A percentile compares a stretch with the other conserved stretches of the same genome.
Evolutionary conservation across 2,888 invertebrate genomes (phyloP).

Genomic region (Deroplatys truncata): DNA sequence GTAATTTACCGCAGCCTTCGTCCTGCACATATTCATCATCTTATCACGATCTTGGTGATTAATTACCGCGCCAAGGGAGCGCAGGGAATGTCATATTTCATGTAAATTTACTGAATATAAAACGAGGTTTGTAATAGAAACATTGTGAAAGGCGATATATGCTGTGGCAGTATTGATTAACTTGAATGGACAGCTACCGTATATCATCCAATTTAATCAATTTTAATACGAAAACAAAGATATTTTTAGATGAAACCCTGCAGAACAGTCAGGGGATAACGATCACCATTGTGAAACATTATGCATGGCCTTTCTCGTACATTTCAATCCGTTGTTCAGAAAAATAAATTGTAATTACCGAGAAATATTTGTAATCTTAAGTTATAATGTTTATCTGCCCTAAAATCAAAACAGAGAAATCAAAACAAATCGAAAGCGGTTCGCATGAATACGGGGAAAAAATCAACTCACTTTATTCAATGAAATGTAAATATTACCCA

Average conservation of each 20-base stretch:
- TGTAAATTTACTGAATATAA: background rate
- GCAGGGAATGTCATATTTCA: background rate
- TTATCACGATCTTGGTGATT: background rate
- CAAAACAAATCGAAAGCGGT: no score
- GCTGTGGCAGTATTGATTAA: background rate
- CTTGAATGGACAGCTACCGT: background rate
- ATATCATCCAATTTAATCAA: background rate
- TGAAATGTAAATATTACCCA: no score
- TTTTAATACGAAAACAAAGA: background rate
- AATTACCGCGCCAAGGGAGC: background rate
- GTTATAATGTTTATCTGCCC: no score
- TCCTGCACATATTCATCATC: background rate
- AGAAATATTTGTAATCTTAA: no score
- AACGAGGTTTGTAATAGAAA: background rate
- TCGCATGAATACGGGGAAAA: no score
- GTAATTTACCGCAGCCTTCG: background rate
- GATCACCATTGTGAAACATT: background rate
- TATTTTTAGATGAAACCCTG: background rate
- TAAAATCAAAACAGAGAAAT: no score
- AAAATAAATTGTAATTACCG: background rate
- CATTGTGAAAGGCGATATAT: background rate
- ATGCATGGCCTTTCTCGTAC: no score
- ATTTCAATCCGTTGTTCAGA: background rate
- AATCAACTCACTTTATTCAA: no score
- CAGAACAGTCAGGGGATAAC: background rate